Conservation (phyloP, 2,113 vertebrate genomes). For the Equus quagga region DNA sequence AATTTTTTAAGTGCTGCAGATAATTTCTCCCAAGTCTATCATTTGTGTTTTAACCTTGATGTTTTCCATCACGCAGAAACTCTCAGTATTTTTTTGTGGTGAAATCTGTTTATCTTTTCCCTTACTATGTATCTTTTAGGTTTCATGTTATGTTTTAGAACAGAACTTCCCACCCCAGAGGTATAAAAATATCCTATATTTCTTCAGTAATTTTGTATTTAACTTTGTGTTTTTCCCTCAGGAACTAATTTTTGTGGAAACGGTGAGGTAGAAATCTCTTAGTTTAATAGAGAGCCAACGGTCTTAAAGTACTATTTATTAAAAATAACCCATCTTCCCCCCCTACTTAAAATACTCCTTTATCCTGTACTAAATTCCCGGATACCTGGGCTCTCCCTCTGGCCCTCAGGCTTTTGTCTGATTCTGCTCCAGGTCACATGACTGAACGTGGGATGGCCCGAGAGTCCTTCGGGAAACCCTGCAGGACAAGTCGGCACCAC, state of each 20-base stretch:
- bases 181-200: neutral
- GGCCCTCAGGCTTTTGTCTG: neutral
- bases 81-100: neutral
- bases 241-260: neutral
- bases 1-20: neutral
- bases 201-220: conserved; percentile 28
- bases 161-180: neutral
- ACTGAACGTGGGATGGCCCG: too few species aligned
- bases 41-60: neutral
- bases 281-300: neutral
- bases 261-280: conserved; percentile 19
- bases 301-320: neutral
- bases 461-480: neutral
- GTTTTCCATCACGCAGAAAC: neutral
- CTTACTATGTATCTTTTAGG: neutral
- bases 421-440: neutral
- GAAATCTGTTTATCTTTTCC: conserved; percentile 28
- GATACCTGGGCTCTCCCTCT: neutral
- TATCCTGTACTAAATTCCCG: neutral
- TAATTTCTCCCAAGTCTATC: neutral
- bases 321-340: neutral
- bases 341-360: neutral
- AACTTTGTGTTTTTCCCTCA: neutral
- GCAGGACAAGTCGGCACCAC: fast-evolving
- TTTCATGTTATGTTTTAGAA: neutral